Evolutionary conservation across 2,888 invertebrate species (phyloP).

Genomic region (Amaurobius ferox): DNA sequence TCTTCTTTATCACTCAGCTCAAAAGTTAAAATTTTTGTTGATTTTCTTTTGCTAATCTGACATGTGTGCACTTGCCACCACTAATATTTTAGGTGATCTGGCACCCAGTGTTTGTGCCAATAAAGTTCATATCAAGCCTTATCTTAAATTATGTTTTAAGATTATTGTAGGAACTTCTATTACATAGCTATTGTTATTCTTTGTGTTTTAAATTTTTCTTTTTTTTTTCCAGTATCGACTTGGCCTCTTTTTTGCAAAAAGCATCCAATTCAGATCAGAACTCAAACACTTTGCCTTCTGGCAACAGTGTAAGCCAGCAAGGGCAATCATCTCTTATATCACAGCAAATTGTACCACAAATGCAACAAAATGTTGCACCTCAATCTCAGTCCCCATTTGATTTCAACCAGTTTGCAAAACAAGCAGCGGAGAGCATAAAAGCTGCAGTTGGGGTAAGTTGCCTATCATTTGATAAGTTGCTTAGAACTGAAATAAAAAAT

Average conservation of each 20-base stretch:
- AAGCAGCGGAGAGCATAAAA: slow-evolving; percentile 81
- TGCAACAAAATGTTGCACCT: slow-evolving; percentile 46
- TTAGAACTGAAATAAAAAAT: too few relatives aligned
- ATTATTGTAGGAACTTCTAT: too few relatives aligned
- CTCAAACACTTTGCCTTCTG: slow-evolving; percentile 16
- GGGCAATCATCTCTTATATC: slow-evolving; percentile 34
- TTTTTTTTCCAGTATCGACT: slow-evolving; percentile 73
- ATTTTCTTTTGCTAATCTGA: too few relatives aligned
- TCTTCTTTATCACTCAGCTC: too few relatives aligned
- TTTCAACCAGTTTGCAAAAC: slow-evolving; percentile 77
- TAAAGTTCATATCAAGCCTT: too few relatives aligned
- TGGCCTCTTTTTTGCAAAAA: slow-evolving; percentile 75
- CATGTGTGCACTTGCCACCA: too few relatives aligned
- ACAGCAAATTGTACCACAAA: slow-evolving; percentile 39
- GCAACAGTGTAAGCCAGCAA: not conserved
- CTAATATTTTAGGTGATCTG: too few relatives aligned
- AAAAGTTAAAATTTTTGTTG: too few relatives aligned
- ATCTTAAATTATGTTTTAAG: too few relatives aligned
- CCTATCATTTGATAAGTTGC: too few relatives aligned
- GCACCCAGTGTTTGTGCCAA: too few relatives aligned
- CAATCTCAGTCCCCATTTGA: slow-evolving; percentile 70
- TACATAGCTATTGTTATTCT: too few relatives aligned
- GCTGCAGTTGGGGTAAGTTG: slow-evolving; percentile 79
- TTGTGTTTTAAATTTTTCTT: not conserved
- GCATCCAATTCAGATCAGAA: slow-evolving; percentile 60